A percentile compares a stretch with the other conserved stretches of the same genome.
Evolutionary conservation across 2,888 invertebrate genomes (phyloP).

Genomic region (Drepana falcataria): DNA sequence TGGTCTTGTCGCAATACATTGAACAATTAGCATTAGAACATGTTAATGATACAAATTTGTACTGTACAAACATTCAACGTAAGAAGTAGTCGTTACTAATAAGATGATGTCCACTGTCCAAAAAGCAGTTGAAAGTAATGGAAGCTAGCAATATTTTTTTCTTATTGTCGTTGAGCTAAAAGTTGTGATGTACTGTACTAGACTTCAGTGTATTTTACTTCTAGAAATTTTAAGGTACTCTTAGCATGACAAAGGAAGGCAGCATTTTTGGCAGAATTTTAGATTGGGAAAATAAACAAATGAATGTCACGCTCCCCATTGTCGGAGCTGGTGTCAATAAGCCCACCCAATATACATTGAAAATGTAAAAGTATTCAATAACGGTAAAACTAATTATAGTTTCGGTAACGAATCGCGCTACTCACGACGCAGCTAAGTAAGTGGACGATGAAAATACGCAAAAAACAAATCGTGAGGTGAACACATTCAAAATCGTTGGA

Average conservation of each 20-base stretch:
- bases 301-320: conserved; percentile 49
- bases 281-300: conserved; percentile 50
- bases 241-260: conserved; percentile 2
- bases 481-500: conserved; percentile 48
- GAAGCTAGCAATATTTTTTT: conserved; percentile 12
- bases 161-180: not conserved
- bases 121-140: not conserved
- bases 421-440: conserved; percentile 60
- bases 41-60: conserved; percentile 70
- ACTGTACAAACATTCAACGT: conserved; percentile 46
- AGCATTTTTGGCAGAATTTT: conserved; percentile 22
- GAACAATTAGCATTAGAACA: conserved; percentile 65
- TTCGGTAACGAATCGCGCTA: conserved; percentile 62
- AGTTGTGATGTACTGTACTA: not conserved
- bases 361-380: conserved; percentile 57
- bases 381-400: conserved; percentile 72
- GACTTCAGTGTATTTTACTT: not conserved
- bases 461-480: conserved; percentile 62
- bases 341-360: conserved; percentile 46
- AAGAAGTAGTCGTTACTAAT: conserved; percentile 30
- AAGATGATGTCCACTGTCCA: conserved; percentile 12
- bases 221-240: not conserved
- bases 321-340: conserved; percentile 38
- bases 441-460: conserved; percentile 50
- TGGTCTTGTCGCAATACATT: conserved; percentile 52